Conservation (phyloP, 2,888 invertebrate species). For the Oscheius sp. region DNA sequence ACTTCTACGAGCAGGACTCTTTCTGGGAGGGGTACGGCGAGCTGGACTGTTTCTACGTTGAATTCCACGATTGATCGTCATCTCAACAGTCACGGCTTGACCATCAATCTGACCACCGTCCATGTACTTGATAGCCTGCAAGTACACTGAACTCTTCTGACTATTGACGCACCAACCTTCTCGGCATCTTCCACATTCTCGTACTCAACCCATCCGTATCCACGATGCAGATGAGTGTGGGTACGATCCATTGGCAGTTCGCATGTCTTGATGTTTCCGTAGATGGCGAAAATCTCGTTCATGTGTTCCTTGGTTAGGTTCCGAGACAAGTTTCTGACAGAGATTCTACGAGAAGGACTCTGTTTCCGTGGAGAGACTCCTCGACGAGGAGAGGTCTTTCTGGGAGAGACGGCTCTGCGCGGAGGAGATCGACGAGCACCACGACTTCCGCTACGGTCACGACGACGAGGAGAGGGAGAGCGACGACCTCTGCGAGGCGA, state of each 20-base stretch:
- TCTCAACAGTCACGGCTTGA: slow-evolving; percentile 50
- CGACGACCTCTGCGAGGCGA: slow-evolving; percentile 55
- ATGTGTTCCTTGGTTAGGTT: slow-evolving; percentile 78
- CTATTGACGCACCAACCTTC: slow-evolving; percentile 76
- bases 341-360: slow-evolving; percentile 51
- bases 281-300: slow-evolving; percentile 85
- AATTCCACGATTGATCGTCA: slow-evolving; percentile 41
- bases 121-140: slow-evolving; percentile 93
- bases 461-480: slow-evolving; percentile 46
- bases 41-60: slow-evolving; percentile 27
- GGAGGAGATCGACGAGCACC: slow-evolving; percentile 43
- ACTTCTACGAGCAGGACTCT: slow-evolving; percentile 37
- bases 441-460: slow-evolving; percentile 48
- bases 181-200: slow-evolving; percentile 93
- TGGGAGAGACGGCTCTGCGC: slow-evolving; percentile 28
- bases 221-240: slow-evolving; percentile 88
- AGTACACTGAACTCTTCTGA: no score
- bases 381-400: slow-evolving; percentile 39
- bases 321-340: slow-evolving; percentile 57
- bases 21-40: slow-evolving; percentile 36
- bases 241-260: slow-evolving; percentile 90
- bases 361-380: slow-evolving; percentile 42
- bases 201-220: slow-evolving; percentile 95
- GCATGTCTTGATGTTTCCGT: slow-evolving; percentile 83
- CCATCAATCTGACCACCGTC: slow-evolving; percentile 82